A percentile compares a stretch with the other conserved stretches of the same genome.
phyloP scores from a whole-genome alignment of 2,888 invertebrate genomes.

The Ditylenchus weischeri region DNA sequence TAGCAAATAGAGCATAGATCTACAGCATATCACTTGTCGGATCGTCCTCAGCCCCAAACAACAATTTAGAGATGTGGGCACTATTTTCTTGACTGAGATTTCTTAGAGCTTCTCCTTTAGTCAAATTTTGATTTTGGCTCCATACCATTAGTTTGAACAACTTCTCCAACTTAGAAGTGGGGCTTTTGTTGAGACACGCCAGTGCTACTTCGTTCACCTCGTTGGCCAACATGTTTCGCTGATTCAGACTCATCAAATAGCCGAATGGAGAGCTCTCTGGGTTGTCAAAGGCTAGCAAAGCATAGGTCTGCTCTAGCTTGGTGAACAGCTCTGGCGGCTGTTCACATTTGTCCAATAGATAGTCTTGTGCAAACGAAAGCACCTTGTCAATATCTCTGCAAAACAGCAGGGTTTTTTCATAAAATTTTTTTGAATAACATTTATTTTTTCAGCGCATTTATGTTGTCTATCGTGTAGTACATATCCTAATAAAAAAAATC shows the following conservation, averaged over 20 bases:
- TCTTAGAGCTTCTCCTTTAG: slow-evolving; percentile 23
- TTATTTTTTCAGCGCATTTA: no score
- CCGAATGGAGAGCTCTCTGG: slow-evolving; percentile 91
- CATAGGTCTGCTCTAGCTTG: slow-evolving; percentile 77
- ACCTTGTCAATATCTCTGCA: slow-evolving; percentile 74
- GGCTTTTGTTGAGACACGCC: slow-evolving; percentile 20
- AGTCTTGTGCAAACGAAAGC: slow-evolving; percentile 81
- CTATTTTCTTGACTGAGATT: neutral
- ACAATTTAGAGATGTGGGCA: slow-evolving; percentile 18
- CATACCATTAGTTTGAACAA: slow-evolving; percentile 36
- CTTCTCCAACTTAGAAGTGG: slow-evolving; percentile 32
- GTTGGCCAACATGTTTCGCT: slow-evolving; percentile 36
- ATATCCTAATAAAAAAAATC: no score
- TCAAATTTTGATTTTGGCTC: slow-evolving; percentile 32
- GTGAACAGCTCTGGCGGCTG: slow-evolving; percentile 30
- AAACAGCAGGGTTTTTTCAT: slow-evolving; percentile 1
- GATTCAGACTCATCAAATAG: slow-evolving; percentile 70
- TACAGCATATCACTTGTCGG: slow-evolving; percentile 6
- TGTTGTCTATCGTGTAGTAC: no score
- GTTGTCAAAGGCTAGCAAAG: slow-evolving; percentile 91
- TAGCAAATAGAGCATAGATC: neutral
- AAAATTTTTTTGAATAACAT: neutral
- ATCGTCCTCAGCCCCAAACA: slow-evolving; percentile 24
- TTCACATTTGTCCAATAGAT: slow-evolving; percentile 73
- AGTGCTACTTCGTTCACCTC: slow-evolving; percentile 35